Evolutionary conservation across 2,113 vertebrate genomes (phyloP).

Genomic region (Panurus biarmicus): DNA sequence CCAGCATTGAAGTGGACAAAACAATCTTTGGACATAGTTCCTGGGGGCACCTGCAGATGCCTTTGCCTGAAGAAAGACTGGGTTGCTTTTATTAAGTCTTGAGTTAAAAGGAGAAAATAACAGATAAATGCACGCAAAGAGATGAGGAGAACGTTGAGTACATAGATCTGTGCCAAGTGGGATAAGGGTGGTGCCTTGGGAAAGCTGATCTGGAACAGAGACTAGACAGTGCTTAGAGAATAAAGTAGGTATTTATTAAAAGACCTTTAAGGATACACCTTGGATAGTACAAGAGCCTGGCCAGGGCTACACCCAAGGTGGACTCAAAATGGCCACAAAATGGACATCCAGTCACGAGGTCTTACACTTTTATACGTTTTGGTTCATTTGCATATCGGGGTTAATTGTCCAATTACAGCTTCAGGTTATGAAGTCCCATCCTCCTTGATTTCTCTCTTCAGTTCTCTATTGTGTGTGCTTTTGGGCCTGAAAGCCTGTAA

Average conservation of each 20-base stretch:
- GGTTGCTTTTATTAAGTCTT: not conserved
- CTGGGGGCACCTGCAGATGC: not conserved
- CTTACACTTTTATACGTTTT: not conserved
- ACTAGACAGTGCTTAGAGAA: not conserved
- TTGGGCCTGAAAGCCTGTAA: not conserved
- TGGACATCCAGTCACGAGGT: not conserved
- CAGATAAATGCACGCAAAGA: not conserved
- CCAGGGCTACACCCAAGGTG: not conserved
- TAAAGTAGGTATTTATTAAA: not conserved
- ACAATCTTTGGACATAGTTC: not conserved
- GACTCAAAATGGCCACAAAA: not conserved
- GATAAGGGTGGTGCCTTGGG: not conserved
- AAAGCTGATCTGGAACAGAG: not conserved
- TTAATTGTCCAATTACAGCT: not conserved
- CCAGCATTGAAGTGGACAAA: not conserved
- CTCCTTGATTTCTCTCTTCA: not conserved
- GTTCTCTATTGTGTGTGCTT: not conserved
- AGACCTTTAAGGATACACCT: not conserved
- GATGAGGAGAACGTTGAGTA: not conserved
- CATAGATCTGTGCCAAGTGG: not conserved
- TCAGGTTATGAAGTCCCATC: not conserved
- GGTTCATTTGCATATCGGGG: not conserved
- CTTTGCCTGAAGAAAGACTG: not conserved
- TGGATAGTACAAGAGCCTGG: not conserved
- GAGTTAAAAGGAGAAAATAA: not conserved